Percentiles rank a stretch among this genome's conserved stretches.
Conservation (phyloP, 2,113 vertebrate genomes). For the Dasyurus viverrinus region DNA sequence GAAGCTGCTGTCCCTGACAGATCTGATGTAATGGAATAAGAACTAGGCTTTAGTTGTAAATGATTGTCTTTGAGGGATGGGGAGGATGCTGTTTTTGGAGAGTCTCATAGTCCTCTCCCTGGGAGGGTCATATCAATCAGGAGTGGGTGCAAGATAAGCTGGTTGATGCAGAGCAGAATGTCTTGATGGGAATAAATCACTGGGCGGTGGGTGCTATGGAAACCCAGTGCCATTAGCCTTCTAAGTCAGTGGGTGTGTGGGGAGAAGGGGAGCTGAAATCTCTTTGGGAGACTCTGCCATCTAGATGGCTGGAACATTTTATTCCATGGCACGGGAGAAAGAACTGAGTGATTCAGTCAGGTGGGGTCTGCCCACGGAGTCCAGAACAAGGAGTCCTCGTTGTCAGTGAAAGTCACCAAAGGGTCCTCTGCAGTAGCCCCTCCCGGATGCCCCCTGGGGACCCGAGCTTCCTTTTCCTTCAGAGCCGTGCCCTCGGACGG, state of each 20-base stretch:
- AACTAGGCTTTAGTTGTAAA: not conserved
- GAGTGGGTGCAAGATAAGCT: not conserved
- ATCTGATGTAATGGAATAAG: fast-evolving
- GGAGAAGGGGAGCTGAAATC: not conserved
- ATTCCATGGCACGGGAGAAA: not conserved
- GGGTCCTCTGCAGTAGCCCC: not conserved
- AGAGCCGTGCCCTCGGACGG: not conserved
- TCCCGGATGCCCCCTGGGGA: not conserved
- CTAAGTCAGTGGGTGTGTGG: not conserved
- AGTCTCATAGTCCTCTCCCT: not conserved
- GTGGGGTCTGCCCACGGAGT: not conserved
- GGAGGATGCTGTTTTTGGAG: not conserved
- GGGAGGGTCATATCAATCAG: not conserved
- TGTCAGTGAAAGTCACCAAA: not conserved
- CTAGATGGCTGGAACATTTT: not conserved
- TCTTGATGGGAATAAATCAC: not conserved
- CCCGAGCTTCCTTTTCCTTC: not conserved
- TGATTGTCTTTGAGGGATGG: not conserved
- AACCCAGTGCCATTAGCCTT: not conserved
- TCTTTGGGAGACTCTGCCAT: not conserved
- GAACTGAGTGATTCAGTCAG: not conserved
- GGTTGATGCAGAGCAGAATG: not conserved
- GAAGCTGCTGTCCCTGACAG: conserved; percentile 36
- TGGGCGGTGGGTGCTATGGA: not conserved
- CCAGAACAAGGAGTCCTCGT: not conserved